These are phyloP conservation scores for Pelecanus crispus DNA, from an alignment of 2,113 vertebrate species.

Conservation along the genomic window DNA sequence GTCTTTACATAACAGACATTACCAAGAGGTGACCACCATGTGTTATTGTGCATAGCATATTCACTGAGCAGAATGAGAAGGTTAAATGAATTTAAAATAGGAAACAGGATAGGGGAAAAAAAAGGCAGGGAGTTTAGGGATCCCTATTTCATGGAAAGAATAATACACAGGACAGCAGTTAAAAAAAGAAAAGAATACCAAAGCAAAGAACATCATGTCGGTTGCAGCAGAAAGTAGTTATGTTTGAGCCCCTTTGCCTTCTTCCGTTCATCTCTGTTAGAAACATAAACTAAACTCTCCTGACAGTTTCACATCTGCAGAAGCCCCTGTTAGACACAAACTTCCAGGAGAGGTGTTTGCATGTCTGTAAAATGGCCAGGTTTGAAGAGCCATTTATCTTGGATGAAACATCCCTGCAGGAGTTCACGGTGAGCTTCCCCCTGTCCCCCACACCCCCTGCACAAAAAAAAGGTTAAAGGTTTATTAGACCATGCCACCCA, in stretches of 20 bases:
- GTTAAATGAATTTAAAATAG: background rate
- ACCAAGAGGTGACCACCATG: background rate
- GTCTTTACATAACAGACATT: conserved; percentile 2
- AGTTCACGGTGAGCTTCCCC: background rate
- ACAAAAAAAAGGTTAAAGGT: background rate
- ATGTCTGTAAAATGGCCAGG: background rate
- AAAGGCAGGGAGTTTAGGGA: background rate
- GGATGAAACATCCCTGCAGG: background rate
- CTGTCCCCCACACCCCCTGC: background rate
- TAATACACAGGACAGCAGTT: background rate
- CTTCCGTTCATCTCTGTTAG: background rate
- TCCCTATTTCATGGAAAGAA: background rate
- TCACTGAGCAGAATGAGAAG: background rate
- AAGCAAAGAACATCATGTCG: background rate
- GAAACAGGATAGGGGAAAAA: background rate
- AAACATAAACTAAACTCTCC: background rate
- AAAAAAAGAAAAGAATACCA: background rate
- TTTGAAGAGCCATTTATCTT: background rate
- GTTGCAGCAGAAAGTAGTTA: background rate
- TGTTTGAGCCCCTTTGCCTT: background rate
- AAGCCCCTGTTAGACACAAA: background rate
- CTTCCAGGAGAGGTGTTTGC: background rate
- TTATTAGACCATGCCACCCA: background rate
- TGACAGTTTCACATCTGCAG: background rate
- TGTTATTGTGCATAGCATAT: background rate